Percentiles rank a stretch among this genome's conserved stretches.
Evolutionary conservation across 1,140 invertebrate genomes (phyloP).

Genomic region (Musca vetustissima): DNA sequence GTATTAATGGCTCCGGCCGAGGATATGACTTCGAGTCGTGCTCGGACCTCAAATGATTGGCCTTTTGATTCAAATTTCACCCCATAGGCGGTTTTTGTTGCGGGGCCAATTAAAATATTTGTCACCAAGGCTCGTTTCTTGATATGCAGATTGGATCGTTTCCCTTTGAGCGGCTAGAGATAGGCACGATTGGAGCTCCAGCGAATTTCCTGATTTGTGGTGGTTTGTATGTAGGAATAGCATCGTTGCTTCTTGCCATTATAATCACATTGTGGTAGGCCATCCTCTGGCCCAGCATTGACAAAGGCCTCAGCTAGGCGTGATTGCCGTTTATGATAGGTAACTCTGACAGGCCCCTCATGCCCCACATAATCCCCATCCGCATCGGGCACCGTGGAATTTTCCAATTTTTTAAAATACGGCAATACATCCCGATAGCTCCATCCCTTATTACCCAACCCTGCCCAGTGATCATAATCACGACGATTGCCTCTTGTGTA

Average conservation of each 20-base stretch:
- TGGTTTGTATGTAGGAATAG: constrained; percentile 67
- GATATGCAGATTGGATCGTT: constrained; percentile 66
- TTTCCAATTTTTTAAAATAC: too few species aligned
- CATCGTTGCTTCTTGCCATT: constrained; percentile 70
- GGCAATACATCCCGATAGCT: constrained; percentile 77
- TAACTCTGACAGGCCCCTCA: constrained; percentile 60
- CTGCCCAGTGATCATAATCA: constrained; percentile 77
- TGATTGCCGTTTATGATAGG: constrained; percentile 63
- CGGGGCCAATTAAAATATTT: constrained; percentile 71
- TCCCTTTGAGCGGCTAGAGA: constrained; percentile 59
- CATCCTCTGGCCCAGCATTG: constrained; percentile 66
- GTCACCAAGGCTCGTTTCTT: constrained; percentile 65
- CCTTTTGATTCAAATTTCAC: constrained; percentile 65
- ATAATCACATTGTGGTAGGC: constrained; percentile 71
- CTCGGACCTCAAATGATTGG: constrained; percentile 60
- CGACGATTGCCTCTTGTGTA: too few species aligned
- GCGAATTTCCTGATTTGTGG: constrained; percentile 70
- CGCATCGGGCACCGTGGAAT: constrained; percentile 61
- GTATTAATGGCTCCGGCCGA: constrained; percentile 72
- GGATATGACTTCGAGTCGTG: constrained; percentile 72
- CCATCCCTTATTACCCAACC: constrained; percentile 79
- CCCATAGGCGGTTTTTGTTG: constrained; percentile 64
- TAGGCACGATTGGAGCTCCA: constrained; percentile 74
- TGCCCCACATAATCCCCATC: constrained; percentile 61
- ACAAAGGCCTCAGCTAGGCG: constrained; percentile 68